These are phyloP conservation scores for Opisthocomus hoazin DNA, from an alignment of 2,113 vertebrate genomes.

Conservation along the genomic window DNA sequence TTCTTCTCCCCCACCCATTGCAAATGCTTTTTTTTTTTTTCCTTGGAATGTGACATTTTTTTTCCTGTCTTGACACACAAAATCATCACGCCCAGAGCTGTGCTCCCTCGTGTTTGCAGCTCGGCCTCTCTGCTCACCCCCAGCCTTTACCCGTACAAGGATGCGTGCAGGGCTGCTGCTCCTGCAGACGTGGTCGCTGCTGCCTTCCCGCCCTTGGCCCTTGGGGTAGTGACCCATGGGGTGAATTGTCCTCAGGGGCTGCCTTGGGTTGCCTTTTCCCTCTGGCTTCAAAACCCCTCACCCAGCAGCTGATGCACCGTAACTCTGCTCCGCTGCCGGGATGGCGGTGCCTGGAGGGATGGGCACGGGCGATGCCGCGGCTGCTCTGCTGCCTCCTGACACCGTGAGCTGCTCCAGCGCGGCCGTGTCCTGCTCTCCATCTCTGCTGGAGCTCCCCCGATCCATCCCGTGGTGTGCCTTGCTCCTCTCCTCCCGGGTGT, in stretches of 20 bases:
- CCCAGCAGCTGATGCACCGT: neutral
- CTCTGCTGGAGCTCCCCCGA: neutral
- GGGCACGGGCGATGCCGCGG: neutral
- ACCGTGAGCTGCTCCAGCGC: accelerated
- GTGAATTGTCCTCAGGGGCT: neutral
- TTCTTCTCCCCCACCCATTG: neutral
- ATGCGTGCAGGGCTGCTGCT: neutral
- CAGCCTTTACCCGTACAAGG: accelerated
- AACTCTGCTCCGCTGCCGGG: neutral
- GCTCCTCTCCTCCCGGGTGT: neutral
- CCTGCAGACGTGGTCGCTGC: accelerated
- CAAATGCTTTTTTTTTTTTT: neutral
- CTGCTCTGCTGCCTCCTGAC: neutral
- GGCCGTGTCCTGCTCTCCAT: neutral
- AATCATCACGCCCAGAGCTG: neutral
- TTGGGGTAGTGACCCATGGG: accelerated
- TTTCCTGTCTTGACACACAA: neutral
- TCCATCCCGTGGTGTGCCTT: neutral
- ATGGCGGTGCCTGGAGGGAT: neutral
- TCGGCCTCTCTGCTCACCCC: neutral
- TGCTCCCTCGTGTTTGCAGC: neutral
- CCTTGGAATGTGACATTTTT: neutral
- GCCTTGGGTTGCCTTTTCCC: neutral
- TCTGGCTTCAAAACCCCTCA: neutral
- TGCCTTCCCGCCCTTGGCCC: neutral